Evolutionary conservation across 2,888 invertebrate species (phyloP).

Genomic region (Tetragonisca angustula): DNA sequence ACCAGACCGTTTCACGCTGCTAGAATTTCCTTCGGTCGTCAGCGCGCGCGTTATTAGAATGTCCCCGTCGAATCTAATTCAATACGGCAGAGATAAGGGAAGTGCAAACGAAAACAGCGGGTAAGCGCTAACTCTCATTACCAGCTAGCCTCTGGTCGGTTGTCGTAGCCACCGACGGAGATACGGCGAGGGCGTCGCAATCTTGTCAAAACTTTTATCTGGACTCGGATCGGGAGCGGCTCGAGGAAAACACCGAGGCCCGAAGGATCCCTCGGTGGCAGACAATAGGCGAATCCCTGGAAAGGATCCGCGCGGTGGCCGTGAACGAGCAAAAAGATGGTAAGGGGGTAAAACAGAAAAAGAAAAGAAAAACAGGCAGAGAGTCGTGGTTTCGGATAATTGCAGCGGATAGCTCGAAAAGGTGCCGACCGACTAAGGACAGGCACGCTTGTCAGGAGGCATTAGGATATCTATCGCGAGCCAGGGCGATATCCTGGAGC

Average conservation of each 20-base stretch:
- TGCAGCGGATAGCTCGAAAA: constrained; percentile 79
- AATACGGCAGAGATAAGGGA: neutral
- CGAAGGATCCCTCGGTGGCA: constrained; percentile 26
- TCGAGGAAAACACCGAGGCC: constrained; percentile 68
- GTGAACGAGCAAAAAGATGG: constrained; percentile 1
- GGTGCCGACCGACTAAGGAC: constrained; percentile 72
- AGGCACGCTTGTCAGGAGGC: constrained; percentile 76
- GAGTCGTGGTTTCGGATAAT: constrained; percentile 78
- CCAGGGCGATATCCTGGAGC: constrained; percentile 41
- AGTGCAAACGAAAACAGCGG: constrained; percentile 29
- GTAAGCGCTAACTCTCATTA: constrained; percentile 24
- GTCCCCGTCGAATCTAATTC: constrained; percentile 5
- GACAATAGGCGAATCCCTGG: constrained; percentile 65
- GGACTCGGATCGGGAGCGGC: constrained; percentile 63
- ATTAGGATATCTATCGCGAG: constrained; percentile 76
- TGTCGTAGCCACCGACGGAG: neutral
- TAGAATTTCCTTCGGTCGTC: neutral
- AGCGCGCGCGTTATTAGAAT: constrained; percentile 3
- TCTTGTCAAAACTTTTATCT: constrained; percentile 81
- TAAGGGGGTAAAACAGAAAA: neutral
- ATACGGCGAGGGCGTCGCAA: neutral
- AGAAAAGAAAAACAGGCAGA: neutral
- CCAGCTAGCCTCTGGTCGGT: neutral
- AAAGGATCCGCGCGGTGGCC: constrained; percentile 41
- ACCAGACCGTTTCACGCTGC: too few relatives aligned